A percentile compares a stretch with the other conserved stretches of the same genome.
Evolutionary conservation across 2,113 vertebrate species (phyloP).

Genomic region (Chamaea fasciata): DNA sequence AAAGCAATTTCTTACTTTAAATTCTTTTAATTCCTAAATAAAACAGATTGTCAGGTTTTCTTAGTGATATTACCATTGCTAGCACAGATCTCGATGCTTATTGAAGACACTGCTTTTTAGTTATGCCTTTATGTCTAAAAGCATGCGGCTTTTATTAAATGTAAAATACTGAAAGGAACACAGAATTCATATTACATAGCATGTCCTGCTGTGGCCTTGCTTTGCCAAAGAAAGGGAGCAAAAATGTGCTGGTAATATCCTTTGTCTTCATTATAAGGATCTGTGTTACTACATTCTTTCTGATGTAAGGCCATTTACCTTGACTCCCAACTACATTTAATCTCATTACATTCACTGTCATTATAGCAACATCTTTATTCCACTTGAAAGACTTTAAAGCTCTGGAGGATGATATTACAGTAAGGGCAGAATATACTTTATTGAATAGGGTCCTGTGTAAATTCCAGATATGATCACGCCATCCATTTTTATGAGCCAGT

Average conservation of each 20-base stretch:
- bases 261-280: constrained; percentile 70
- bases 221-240: constrained; percentile 67
- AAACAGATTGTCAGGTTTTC: neutral
- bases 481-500: constrained; percentile 52
- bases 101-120: neutral
- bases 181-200: constrained; percentile 13
- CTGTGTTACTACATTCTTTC: constrained; percentile 56
- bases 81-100: neutral
- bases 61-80: neutral
- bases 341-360: constrained; percentile 69
- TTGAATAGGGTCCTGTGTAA: constrained; percentile 53
- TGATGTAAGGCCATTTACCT: constrained; percentile 73
- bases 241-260: constrained; percentile 36
- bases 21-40: neutral
- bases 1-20: neutral
- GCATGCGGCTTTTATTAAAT: constrained; percentile 14
- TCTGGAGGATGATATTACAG: constrained; percentile 63
- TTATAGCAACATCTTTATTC: constrained; percentile 70
- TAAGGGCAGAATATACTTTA: constrained; percentile 42
- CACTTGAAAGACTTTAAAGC: constrained; percentile 71
- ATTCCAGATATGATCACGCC: constrained; percentile 29
- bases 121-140: constrained; percentile 22
- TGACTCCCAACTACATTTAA: constrained; percentile 67
- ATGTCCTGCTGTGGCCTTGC: constrained; percentile 58
- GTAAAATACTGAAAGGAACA: constrained; percentile 21